phyloP scores from a whole-genome alignment of 2,113 vertebrate genomes.

The Silurus glanis region DNA sequence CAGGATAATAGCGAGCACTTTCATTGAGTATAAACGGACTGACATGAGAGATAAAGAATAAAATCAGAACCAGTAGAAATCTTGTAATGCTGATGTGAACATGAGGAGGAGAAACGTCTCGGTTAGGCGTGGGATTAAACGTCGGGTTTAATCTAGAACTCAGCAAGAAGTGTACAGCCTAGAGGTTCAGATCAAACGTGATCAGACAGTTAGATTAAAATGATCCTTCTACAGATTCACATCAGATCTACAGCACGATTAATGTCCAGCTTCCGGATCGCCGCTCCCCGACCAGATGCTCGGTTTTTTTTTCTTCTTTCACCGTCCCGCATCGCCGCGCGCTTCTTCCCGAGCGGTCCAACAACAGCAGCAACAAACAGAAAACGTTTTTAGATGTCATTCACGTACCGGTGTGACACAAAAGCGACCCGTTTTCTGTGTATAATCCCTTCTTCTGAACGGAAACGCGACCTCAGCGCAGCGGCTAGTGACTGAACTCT shows the following conservation, averaged over 20 bases:
- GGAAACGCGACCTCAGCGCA: constrained; percentile 34
- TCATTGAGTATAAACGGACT: not conserved
- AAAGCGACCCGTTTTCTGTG: constrained; percentile 15
- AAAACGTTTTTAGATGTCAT: not conserved
- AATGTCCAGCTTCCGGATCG: constrained; percentile 22
- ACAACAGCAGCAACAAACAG: not conserved
- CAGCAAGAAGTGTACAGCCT: not conserved
- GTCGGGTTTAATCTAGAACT: constrained; percentile 10
- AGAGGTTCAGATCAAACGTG: constrained; percentile 2
- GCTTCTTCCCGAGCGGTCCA: not conserved
- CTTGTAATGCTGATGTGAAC: not conserved
- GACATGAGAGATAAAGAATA: not conserved
- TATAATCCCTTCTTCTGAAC: constrained; percentile 39
- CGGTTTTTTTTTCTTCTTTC: not conserved
- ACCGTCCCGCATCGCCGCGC: constrained; percentile 21
- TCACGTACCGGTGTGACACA: not conserved
- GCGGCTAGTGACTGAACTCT: constrained; percentile 5
- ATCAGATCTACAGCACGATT: not conserved
- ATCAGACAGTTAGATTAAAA: constrained; percentile 1
- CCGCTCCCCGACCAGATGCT: constrained; percentile 7
- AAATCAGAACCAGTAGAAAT: not conserved
- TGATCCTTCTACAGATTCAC: not conserved
- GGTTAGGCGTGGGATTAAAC: constrained; percentile 9
- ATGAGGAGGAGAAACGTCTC: not conserved
- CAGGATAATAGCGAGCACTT: not conserved